Base-by-base conservation (phyloP, 2,888 invertebrate species). In the Acleris emargana region DNA sequence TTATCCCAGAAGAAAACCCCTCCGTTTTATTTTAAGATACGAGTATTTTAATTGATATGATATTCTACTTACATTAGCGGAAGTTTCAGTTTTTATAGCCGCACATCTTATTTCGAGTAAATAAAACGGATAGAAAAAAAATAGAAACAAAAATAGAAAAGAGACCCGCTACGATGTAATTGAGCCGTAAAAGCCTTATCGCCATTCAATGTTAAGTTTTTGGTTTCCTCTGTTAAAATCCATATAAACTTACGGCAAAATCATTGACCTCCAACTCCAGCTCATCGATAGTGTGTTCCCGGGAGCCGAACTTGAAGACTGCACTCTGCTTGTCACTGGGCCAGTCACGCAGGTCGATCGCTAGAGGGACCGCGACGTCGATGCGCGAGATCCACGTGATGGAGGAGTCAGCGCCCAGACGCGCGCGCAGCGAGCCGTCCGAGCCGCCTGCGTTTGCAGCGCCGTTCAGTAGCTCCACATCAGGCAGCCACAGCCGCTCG, bases 401-500 rank as follows among this genome's bases (percentile, higher is more conserved):
- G 32, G 94, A 78, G 64, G 95, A 94, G 74, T 95, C 95, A 74
- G 94, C 94, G 16, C 94, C 90, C 0, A 94, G 88, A 68, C 96
- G 95, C 69, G 95, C 95, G 1, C 95, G 93, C 5, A 96, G 95
- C 6, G 95, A 95, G 6, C 94, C 94, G 47, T 94, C 92, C 11
- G 93, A 91, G 50, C 91, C 93, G 45, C 94, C 93, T 9, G 93
- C 92, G 3, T 95, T 95, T 69, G 95, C 94, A 86, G 94, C 94
- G 9, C 64, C 64, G 86, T 96, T 97, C 73, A 95, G 94, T 16
- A 96, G 90, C 69, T 94, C 93, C 67, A 97, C 89, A 83, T 96
- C 97, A 4, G 97, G 97, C 82, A 94, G 94, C 96, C 97, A 97
- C 72, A 97, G 91, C 79, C 96, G 96, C 81, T 95, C 95, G 67